Conservation (phyloP, 2,113 vertebrate species). For the Syrrhaptes paradoxus region DNA sequence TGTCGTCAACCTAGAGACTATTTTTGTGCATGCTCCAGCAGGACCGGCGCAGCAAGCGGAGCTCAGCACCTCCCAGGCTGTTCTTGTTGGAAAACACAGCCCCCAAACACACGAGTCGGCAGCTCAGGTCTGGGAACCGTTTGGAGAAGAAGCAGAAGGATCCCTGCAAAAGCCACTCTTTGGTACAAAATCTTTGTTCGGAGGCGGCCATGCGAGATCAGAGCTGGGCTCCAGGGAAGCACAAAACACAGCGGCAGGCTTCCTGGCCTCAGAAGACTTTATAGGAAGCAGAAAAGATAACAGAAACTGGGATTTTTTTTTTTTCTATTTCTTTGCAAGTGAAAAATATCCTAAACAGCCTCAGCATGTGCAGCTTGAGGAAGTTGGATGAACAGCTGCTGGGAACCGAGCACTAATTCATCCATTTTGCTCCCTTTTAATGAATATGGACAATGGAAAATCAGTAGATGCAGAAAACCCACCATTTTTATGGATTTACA, state of each 20-base stretch:
- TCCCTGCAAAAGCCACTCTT: not conserved
- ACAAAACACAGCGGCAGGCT: not conserved
- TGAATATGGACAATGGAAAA: conserved; percentile 58
- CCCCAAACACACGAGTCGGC: not conserved
- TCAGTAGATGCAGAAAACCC: conserved; percentile 47
- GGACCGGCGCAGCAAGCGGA: not conserved
- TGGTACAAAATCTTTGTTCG: not conserved
- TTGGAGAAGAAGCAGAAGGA: not conserved
- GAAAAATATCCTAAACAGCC: conserved; percentile 40
- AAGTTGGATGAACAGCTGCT: conserved; percentile 47
- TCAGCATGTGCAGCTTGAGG: conserved; percentile 22
- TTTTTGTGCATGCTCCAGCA: not conserved
- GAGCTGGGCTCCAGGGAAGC: not conserved
- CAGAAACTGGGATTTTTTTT: not conserved
- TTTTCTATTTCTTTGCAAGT: conserved; percentile 9
- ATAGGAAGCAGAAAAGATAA: not conserved
- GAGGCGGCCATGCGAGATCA: not conserved
- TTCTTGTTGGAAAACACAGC: not conserved
- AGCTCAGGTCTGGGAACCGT: not conserved
- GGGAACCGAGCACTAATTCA: conserved; percentile 39
- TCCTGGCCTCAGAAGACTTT: not conserved
- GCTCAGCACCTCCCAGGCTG: not conserved
- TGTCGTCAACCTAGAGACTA: not conserved
- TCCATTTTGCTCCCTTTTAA: conserved; percentile 39
- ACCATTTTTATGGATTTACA: conserved; percentile 28